Conservation (phyloP, 2,888 invertebrate genomes). For the Agrotis exclamationis region DNA sequence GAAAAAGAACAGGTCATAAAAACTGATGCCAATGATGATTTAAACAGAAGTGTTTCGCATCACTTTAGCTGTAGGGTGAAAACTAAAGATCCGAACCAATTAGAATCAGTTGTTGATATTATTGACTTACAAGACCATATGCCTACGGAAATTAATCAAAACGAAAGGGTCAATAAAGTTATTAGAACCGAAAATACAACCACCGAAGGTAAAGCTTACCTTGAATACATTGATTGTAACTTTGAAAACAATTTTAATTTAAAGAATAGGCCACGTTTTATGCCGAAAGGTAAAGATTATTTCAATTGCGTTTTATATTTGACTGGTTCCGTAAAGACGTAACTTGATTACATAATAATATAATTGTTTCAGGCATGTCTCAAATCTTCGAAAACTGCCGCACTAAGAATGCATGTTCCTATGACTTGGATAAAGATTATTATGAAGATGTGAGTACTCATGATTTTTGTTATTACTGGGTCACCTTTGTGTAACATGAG, state of each 20-base stretch:
- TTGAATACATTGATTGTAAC: slow-evolving; percentile 13
- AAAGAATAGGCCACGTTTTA: slow-evolving; percentile 84
- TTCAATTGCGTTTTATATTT: neutral
- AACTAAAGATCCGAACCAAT: neutral
- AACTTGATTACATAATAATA: neutral
- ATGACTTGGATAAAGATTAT: slow-evolving; percentile 75
- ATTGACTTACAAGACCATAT: slow-evolving; percentile 6
- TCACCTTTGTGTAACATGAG: neutral
- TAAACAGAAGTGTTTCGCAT: slow-evolving; percentile 60
- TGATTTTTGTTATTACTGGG: neutral
- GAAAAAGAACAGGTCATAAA: slow-evolving; percentile 2
- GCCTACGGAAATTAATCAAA: neutral
- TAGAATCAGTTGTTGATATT: neutral
- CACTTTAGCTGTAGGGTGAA: slow-evolving; percentile 59
- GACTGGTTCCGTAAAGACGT: neutral
- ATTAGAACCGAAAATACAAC: neutral
- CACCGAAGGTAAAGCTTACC: neutral
- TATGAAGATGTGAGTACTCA: slow-evolving; percentile 78
- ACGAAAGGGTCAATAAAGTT: neutral
- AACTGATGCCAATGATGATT: neutral
- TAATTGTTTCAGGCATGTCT: slow-evolving; percentile 83
- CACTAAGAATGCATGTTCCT: slow-evolving; percentile 67
- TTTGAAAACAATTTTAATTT: slow-evolving; percentile 76
- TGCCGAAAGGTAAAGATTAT: slow-evolving; percentile 89
- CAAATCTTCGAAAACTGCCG: slow-evolving; percentile 86